A percentile compares a stretch with the other conserved stretches of the same genome.
These are phyloP conservation scores for Serilophus lunatus DNA, from an alignment of 2,113 vertebrate genomes.

Conservation along the genomic window DNA sequence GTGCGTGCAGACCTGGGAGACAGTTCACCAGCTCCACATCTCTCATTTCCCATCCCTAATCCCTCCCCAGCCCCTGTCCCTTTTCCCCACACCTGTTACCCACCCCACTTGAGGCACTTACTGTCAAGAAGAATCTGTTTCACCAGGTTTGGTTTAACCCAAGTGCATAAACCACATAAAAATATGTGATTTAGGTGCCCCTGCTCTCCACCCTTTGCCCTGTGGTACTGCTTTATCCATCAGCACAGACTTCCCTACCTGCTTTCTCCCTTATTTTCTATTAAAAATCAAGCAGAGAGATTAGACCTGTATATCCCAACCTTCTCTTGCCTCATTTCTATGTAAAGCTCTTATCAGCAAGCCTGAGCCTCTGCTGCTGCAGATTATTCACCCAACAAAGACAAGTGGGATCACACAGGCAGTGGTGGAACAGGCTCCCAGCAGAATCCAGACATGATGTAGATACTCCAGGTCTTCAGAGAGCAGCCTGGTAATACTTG, in stretches of 20 bases:
- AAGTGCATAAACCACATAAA: not conserved
- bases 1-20: not conserved
- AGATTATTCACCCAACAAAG: not conserved
- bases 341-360: slow-evolving; percentile 6
- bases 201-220: not conserved
- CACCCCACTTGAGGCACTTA: not conserved
- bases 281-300: not conserved
- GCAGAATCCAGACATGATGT: accelerated
- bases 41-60: not conserved
- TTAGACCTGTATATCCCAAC: not conserved
- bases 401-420: not conserved
- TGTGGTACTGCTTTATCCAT: not conserved
- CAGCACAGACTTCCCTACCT: not conserved
- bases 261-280: not conserved
- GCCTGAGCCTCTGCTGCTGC: not conserved
- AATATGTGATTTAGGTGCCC: accelerated
- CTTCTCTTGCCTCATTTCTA: not conserved
- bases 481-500: not conserved
- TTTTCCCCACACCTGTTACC: not conserved
- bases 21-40: not conserved
- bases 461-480: not conserved
- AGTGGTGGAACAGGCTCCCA: not conserved
- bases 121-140: not conserved
- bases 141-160: not conserved
- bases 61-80: not conserved